Evolutionary conservation across 2,113 vertebrate genomes (phyloP).

Genomic region (Melospiza melodia): DNA sequence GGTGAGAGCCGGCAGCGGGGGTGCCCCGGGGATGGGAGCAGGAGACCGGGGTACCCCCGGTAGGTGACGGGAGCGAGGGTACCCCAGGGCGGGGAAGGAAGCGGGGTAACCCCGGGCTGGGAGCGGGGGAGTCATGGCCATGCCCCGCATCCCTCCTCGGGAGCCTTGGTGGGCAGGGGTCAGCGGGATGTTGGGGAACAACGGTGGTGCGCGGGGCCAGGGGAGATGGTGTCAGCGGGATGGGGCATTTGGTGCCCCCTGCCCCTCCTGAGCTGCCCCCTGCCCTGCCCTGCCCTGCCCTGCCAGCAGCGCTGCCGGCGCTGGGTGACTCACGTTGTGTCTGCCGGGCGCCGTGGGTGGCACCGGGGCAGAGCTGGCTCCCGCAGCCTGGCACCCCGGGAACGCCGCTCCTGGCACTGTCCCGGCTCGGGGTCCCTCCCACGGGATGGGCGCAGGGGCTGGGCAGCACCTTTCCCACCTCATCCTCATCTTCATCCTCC

Average conservation of each 20-base stretch:
- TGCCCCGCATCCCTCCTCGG: background rate
- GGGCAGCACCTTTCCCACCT: background rate
- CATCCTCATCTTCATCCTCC: background rate
- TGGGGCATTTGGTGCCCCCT: background rate
- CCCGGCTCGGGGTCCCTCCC: accelerated
- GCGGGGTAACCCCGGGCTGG: background rate
- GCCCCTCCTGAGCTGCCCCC: background rate
- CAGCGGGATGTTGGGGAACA: background rate
- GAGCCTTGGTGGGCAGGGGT: background rate
- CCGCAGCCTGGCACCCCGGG: accelerated
- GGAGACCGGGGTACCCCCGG: background rate
- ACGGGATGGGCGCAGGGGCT: background rate
- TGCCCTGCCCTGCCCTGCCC: no score
- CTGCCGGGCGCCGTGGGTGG: background rate
- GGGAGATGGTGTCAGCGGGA: background rate
- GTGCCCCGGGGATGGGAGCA: background rate
- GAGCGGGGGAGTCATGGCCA: background rate
- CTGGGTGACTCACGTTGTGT: background rate
- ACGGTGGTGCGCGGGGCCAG: accelerated
- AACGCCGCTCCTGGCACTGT: background rate
- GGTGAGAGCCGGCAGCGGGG: constrained; percentile 60
- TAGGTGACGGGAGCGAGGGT: constrained; percentile 31
- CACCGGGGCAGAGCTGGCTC: background rate
- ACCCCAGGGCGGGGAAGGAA: background rate
- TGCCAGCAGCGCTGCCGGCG: background rate